phyloP scores from a whole-genome alignment of 2,113 vertebrate genomes.

The Centropus unirufus region DNA sequence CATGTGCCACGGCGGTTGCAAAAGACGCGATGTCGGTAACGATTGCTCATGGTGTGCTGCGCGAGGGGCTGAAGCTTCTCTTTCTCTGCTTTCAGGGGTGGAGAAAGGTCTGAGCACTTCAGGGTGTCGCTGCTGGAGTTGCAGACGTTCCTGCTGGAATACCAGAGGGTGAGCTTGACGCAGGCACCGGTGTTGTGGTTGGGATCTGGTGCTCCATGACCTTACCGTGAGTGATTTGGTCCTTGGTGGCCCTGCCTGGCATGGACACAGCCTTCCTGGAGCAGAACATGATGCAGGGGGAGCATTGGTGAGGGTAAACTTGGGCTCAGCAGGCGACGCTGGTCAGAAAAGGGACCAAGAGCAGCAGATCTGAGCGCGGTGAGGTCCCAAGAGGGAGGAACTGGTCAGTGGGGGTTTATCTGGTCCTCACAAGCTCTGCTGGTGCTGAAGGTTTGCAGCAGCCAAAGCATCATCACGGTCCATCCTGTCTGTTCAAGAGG shows the following conservation, averaged over 20 bases:
- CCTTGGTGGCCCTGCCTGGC: neutral
- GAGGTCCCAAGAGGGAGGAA: neutral
- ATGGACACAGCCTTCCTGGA: neutral
- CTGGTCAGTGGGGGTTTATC: neutral
- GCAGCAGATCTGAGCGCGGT: neutral
- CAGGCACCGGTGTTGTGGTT: accelerated
- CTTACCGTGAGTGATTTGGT: neutral
- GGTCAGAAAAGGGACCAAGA: neutral
- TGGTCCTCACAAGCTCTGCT: accelerated
- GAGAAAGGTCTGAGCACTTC: slow-evolving; percentile 85
- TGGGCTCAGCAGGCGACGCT: neutral
- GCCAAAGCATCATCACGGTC: accelerated
- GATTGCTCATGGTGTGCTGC: neutral
- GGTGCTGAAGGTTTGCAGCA: neutral
- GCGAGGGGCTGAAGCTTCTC: neutral
- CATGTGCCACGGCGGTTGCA: accelerated
- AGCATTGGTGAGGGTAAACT: accelerated
- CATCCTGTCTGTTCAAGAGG: neutral
- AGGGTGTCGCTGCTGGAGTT: slow-evolving; percentile 87
- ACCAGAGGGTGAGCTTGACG: slow-evolving; percentile 84
- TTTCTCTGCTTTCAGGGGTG: slow-evolving; percentile 75
- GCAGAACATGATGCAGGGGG: neutral
- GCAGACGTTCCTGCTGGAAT: slow-evolving; percentile 89
- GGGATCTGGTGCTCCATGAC: accelerated
- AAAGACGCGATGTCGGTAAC: neutral